Conservation (phyloP, 2,888 invertebrate species). For the Mythimna vitellina region DNA sequence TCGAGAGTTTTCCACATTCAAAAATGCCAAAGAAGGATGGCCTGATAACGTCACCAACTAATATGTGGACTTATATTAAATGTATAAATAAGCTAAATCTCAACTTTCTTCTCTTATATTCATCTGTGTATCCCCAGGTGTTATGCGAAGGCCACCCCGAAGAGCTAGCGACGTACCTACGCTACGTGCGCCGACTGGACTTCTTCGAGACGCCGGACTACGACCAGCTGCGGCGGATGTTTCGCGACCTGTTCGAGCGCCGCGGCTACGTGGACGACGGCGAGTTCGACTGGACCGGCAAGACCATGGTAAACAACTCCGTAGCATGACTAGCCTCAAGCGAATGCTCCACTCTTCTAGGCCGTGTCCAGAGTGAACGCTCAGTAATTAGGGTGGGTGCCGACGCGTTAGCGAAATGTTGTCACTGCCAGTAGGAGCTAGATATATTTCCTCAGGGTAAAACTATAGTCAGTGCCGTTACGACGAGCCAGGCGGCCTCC, state of each 20-base stretch:
- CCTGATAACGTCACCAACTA: too few species aligned
- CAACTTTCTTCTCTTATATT: neutral
- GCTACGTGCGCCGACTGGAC: conserved; percentile 99
- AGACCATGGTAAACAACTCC: conserved; percentile 91
- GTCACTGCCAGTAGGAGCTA: neutral
- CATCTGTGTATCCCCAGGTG: conserved; percentile 81
- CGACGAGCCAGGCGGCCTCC: too few species aligned
- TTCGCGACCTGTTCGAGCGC: conserved; percentile 97
- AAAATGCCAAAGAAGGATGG: too few species aligned
- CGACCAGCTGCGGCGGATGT: conserved; percentile 98
- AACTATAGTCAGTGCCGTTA: too few species aligned
- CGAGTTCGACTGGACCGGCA: conserved; percentile 99
- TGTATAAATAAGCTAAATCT: too few species aligned
- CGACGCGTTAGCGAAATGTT: neutral
- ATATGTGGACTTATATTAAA: too few species aligned
- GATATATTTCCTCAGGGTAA: neutral
- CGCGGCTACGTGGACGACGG: conserved; percentile 97
- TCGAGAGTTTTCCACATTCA: too few species aligned
- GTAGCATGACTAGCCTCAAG: conserved; percentile 61
- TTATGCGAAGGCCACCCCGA: conserved; percentile 97
- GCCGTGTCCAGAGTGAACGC: neutral
- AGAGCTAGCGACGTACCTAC: conserved; percentile 99
- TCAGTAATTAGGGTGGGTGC: neutral
- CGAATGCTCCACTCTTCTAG: conserved; percentile 9
- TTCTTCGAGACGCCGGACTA: conserved; percentile 99